These are phyloP conservation scores for Drosophila subsilvestris DNA, from an alignment of 2,888 invertebrate genomes.

Conservation along the genomic window DNA sequence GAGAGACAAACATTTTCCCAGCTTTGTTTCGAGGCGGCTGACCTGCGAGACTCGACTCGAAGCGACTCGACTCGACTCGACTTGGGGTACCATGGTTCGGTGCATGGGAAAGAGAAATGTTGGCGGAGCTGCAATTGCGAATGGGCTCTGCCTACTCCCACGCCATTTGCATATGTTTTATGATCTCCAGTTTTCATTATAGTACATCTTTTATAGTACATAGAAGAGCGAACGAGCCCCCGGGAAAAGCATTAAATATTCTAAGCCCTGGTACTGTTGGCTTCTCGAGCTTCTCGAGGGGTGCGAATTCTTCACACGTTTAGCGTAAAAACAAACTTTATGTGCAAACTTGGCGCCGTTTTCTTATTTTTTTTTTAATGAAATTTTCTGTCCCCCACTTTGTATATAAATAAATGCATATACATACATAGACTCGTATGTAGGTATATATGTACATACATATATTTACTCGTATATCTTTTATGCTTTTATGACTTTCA, in stretches of 20 bases:
- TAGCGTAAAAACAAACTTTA: constrained; percentile 59
- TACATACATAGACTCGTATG: background rate
- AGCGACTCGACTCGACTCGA: constrained; percentile 14
- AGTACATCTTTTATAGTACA: constrained; percentile 58
- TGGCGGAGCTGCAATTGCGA: constrained; percentile 4
- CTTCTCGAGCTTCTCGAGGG: constrained; percentile 24
- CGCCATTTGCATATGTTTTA: constrained; percentile 51
- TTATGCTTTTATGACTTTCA: constrained; percentile 46
- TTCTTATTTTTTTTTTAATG: constrained; percentile 24
- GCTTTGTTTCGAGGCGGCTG: constrained; percentile 52
- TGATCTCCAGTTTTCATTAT: constrained; percentile 65
- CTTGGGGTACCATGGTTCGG: constrained; percentile 47
- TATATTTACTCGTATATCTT: constrained; percentile 7
- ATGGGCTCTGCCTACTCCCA: constrained; percentile 2
- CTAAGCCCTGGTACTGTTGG: constrained; percentile 21
- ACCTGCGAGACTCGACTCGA: constrained; percentile 20
- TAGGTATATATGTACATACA: too few species aligned
- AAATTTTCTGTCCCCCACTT: constrained; percentile 18
- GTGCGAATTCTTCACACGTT: constrained; percentile 63
- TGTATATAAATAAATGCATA: background rate
- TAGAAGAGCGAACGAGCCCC: constrained; percentile 1
- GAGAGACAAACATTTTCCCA: constrained; percentile 53
- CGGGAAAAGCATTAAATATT: constrained; percentile 54
- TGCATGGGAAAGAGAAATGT: constrained; percentile 56
- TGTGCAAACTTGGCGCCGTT: constrained; percentile 46